Conservation (phyloP, 2,797 vertebrate genomes). For the Capromys pilorides region DNA sequence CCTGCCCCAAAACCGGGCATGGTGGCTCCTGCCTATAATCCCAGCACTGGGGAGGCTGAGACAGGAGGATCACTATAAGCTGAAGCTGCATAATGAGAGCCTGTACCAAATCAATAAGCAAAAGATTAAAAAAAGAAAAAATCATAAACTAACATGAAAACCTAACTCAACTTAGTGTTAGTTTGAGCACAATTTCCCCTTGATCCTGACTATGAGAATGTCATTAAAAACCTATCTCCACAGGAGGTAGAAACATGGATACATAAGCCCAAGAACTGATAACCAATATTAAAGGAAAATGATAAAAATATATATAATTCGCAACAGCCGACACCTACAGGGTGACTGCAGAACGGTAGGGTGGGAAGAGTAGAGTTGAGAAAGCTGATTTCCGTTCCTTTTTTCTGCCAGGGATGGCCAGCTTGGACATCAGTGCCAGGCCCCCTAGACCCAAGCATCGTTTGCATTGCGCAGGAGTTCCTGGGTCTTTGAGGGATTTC, state of each 20-base stretch:
- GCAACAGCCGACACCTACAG: background rate
- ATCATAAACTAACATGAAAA: background rate
- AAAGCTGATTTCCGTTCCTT: background rate
- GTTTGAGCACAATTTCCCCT: conserved; percentile 19
- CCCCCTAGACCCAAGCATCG: background rate
- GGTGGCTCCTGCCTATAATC: no score
- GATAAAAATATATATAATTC: background rate
- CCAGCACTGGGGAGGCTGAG: no score
- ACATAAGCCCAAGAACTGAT: background rate
- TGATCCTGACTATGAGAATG: background rate
- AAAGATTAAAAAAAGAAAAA: background rate
- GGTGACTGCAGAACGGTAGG: background rate
- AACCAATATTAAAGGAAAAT: background rate
- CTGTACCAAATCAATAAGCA: no score
- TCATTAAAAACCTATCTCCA: background rate
- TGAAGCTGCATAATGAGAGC: no score
- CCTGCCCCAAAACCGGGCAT: no score
- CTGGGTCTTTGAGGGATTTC: background rate
- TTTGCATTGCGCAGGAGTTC: background rate
- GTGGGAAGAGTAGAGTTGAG: background rate
- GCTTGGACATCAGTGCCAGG: background rate
- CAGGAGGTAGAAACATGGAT: background rate
- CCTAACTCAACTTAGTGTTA: background rate
- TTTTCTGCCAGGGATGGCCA: background rate
- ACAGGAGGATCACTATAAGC: no score